Base-by-base conservation (phyloP, 2,888 invertebrate species). In the Oegoconia quadripuncta region DNA sequence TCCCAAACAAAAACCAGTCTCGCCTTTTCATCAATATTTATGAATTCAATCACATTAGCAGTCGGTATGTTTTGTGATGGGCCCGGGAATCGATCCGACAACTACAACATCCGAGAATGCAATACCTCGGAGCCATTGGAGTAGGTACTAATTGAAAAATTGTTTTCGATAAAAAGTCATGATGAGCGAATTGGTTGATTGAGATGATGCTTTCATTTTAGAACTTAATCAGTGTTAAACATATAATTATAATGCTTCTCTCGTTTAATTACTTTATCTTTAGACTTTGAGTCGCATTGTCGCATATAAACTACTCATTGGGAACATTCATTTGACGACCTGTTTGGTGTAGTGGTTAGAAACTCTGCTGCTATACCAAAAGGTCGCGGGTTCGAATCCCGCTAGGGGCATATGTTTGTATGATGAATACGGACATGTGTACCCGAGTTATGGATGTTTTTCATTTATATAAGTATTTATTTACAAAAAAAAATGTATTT, bases 11-110 rank as follows among this genome's bases (percentile, higher is more conserved):
- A 55, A 55, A 50, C 38, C 37, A 18, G 30, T 15, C 33, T 42
- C 14, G 46, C 48, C 15, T 14, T 17, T 11, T 23, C 62, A 68
- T 74, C 57, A 71, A 72, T 74, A 76, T 78, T 75, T 63, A 79
- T 68, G 53, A 65, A 64, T 61, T 59, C 72, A 71, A 73, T 75
- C 66, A 59, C 64, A 71, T 73, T 71, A 72, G 50, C 55, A 59
- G 55, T 46, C 45, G 44, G 54, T 44, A 49, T 64, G 69, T 72
- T 74, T 75, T 71, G 64, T 22, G 11, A 7, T 51, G 39, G 44
- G 48, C 36, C 15, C 32, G 39, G 50, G 58, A 59, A 58, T 63
- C 62, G 59, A 57, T 58, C 46, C 48, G 46, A 36, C 44, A 39
- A 48, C 49, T 48, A 59, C 69, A 71, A 55, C 63, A 57, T 52